Conservation (phyloP, 1,140 invertebrate species). For the Pinna nobilis region DNA sequence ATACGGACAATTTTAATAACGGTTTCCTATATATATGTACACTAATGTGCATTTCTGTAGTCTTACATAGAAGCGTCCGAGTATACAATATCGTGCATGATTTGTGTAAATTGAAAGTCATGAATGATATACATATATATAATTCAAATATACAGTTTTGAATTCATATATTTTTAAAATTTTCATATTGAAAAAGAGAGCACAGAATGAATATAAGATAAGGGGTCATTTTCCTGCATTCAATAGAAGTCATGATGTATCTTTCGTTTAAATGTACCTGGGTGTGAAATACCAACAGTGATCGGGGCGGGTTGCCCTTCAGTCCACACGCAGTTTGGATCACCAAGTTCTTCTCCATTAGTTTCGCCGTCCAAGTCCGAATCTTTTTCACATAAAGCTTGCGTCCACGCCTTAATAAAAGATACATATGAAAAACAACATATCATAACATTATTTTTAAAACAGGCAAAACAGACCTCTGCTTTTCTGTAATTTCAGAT, state of each 20-base stretch:
- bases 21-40: too few relatives aligned
- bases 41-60: too few relatives aligned
- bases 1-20: too few relatives aligned
- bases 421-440: background rate
- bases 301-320: constrained; percentile 18
- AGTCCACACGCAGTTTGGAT: constrained; percentile 57
- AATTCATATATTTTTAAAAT: background rate
- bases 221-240: background rate
- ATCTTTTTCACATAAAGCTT: constrained; percentile 48
- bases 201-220: background rate
- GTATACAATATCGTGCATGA: too few relatives aligned
- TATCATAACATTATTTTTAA: too few relatives aligned
- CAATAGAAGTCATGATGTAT: background rate
- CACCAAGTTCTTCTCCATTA: constrained; percentile 62
- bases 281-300: constrained; percentile 41
- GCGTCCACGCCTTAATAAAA: constrained; percentile 42
- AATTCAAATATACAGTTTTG: background rate
- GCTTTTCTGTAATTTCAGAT: too few relatives aligned
- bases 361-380: constrained; percentile 54
- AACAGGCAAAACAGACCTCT: too few relatives aligned
- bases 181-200: background rate
- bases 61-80: too few relatives aligned
- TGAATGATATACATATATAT: too few relatives aligned
- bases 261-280: constrained; percentile 37
- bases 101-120: too few relatives aligned